These are phyloP conservation scores for Phaetusa simplex DNA, from an alignment of 2,113 vertebrate species.

Conservation along the genomic window DNA sequence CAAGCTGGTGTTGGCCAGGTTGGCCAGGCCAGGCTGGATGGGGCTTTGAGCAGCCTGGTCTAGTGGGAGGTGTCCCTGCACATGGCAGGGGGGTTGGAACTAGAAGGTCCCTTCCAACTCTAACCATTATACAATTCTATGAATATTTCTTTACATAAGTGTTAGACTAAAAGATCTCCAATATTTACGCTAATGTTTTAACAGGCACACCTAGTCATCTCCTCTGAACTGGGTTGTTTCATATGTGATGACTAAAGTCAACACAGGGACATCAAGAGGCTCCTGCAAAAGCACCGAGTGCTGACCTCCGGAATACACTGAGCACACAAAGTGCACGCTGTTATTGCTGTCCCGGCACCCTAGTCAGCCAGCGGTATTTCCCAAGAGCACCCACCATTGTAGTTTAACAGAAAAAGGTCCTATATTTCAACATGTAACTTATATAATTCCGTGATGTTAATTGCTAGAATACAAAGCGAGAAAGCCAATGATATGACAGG, in stretches of 20 bases:
- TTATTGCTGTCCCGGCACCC: background rate
- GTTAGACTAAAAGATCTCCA: background rate
- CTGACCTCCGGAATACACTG: background rate
- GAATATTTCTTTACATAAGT: background rate
- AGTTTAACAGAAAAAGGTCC: background rate
- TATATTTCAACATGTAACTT: background rate
- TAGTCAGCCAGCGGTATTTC: background rate
- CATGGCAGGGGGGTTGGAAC: background rate
- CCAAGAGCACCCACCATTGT: background rate
- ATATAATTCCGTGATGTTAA: background rate
- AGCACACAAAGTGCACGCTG: background rate
- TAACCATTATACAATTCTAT: background rate
- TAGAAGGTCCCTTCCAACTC: background rate
- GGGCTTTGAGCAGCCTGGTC: background rate
- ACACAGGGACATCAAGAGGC: background rate
- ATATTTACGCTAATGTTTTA: background rate
- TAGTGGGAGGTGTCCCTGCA: background rate
- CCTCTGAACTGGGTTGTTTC: background rate
- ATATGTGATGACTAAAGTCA: background rate
- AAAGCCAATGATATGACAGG: background rate
- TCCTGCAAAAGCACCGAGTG: background rate
- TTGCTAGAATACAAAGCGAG: background rate
- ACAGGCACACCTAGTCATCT: background rate
- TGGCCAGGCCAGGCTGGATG: background rate
- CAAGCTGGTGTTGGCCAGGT: background rate